phyloP scores from a whole-genome alignment of 1,140 invertebrate genomes.

The Papilio machaon region DNA sequence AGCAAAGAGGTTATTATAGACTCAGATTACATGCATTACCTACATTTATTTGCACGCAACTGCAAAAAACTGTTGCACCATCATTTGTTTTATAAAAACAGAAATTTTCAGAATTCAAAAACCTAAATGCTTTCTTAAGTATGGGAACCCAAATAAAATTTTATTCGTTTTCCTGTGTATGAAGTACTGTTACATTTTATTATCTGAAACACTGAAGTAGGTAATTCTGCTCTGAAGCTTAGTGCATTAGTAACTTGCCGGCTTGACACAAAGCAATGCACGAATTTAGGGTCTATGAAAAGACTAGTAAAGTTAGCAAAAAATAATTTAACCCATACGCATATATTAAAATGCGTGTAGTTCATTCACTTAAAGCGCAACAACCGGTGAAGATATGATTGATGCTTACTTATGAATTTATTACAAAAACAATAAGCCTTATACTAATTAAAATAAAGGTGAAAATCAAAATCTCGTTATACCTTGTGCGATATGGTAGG shows the following conservation, averaged over 20 bases:
- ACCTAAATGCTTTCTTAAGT: too few relatives aligned
- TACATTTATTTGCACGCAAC: neutral
- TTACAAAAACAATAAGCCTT: slow-evolving; percentile 43
- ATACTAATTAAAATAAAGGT: slow-evolving; percentile 45
- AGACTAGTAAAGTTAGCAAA: too few relatives aligned
- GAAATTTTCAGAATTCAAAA: neutral
- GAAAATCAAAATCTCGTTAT: slow-evolving; percentile 45
- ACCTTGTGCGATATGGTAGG: slow-evolving; percentile 72
- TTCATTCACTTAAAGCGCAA: slow-evolving; percentile 70
- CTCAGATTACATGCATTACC: too few relatives aligned
- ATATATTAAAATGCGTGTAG: slow-evolving; percentile 51
- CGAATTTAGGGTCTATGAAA: too few relatives aligned
- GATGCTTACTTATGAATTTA: slow-evolving; percentile 38
- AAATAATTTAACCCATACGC: neutral
- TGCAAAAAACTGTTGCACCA: neutral
- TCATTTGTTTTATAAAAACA: neutral
- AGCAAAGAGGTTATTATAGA: neutral
- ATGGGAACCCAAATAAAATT: too few relatives aligned
- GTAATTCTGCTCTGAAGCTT: too few relatives aligned
- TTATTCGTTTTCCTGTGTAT: too few relatives aligned
- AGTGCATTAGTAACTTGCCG: too few relatives aligned
- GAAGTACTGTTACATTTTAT: too few relatives aligned
- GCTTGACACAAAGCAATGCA: too few relatives aligned
- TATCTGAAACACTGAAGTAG: too few relatives aligned
- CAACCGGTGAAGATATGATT: slow-evolving; percentile 48